Conservation (phyloP, 2,888 invertebrate species). For the Phanerotoma sp. region DNA sequence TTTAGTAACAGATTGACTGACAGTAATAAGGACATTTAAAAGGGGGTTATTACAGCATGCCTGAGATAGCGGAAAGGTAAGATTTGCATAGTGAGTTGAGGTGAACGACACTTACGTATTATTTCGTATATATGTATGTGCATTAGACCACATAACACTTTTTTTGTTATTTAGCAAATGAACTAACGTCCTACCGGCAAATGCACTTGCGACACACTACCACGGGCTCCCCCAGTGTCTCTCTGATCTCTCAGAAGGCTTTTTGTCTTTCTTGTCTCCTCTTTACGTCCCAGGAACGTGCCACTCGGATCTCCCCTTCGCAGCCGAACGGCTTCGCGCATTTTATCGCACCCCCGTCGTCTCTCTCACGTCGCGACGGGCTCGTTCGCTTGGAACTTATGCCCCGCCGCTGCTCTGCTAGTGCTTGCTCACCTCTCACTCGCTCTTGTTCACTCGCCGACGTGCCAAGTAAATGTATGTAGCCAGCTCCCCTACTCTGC, state of each 20-base stretch:
- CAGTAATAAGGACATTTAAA: no score
- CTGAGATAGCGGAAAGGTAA: no score
- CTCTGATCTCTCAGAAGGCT: constrained; percentile 6
- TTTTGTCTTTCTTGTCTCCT: constrained; percentile 3
- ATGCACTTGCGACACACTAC: constrained; percentile 15
- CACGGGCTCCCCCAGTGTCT: constrained; percentile 18
- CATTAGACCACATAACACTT: not conserved
- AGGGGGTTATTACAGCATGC: no score
- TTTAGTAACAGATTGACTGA: no score
- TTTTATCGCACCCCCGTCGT: constrained; percentile 22
- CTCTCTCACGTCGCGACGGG: constrained; percentile 2
- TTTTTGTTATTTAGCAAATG: constrained; percentile 6
- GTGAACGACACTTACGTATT: no score
- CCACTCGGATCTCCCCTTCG: constrained; percentile 5
- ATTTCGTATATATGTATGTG: no score
- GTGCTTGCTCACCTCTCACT: not conserved
- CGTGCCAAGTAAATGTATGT: constrained; percentile 3
- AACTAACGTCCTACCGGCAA: constrained; percentile 8
- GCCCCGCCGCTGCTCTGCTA: constrained; percentile 1
- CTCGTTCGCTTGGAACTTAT: constrained; percentile 15
- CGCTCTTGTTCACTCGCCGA: constrained; percentile 6
- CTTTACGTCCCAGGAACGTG: not conserved
- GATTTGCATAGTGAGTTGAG: no score
- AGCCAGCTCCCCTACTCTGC: constrained; percentile 5
- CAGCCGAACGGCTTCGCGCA: constrained; percentile 29